phyloP scores from a whole-genome alignment of 2,797 vertebrate genomes.

The Mus caroli region DNA sequence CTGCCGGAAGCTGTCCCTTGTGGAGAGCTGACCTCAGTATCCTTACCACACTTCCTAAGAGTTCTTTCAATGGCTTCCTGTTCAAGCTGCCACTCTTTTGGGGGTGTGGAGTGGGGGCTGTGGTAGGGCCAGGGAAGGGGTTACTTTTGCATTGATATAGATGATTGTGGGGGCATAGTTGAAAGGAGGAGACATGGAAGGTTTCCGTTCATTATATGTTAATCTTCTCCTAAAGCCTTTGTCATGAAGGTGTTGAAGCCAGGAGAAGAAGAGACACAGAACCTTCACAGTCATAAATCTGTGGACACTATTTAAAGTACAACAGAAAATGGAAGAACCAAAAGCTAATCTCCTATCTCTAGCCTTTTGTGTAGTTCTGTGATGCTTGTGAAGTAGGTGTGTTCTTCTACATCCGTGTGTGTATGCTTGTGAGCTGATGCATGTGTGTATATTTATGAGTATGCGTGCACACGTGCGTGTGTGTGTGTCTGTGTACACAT shows the following conservation, averaged over 20 bases:
- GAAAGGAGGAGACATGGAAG: not conserved
- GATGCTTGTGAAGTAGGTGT: not conserved
- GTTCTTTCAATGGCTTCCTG: not conserved
- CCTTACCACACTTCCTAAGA: not conserved
- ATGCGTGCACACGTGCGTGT: not conserved
- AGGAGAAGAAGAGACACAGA: not conserved
- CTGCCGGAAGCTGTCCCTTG: not conserved
- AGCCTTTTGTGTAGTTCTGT: not conserved
- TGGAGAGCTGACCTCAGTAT: not conserved
- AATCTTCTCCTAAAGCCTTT: slow-evolving; percentile 8
- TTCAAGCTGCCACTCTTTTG: not conserved
- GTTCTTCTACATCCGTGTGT: not conserved
- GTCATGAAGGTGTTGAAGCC: not conserved
- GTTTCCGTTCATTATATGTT: not conserved
- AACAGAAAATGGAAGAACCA: not conserved
- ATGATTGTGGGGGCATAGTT: not conserved
- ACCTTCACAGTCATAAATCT: not conserved
- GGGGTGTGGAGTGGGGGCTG: not conserved
- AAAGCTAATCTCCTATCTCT: not conserved
- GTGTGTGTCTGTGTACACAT: not conserved
- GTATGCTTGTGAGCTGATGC: too few species aligned
- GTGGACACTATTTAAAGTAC: not conserved
- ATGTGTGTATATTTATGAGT: not conserved
- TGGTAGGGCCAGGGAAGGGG: not conserved
- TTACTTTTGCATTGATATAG: not conserved